Evolutionary conservation across 2,797 vertebrate genomes (phyloP), one percentile per base, ranked within the genome.

Genomic region (Perodicticus potto): DNA sequence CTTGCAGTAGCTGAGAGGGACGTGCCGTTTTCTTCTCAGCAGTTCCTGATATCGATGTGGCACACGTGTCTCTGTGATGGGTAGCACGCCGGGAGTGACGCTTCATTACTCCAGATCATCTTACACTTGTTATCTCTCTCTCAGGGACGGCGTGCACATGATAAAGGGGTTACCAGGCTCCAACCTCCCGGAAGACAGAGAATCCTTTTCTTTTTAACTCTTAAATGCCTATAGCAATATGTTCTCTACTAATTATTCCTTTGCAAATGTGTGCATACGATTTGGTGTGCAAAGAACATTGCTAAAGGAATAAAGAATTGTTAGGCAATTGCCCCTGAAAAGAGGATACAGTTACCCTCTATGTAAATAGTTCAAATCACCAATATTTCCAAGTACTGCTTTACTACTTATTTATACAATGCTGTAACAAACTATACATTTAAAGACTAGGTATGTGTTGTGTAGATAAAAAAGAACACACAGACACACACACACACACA

Each of bases 91-190:
- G 7, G 57, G 37, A 53, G 63, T 7, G 55, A 93, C 7, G 86
- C 45, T 84, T 86, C 89, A 82, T 86, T 96, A 86, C 27, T 34
- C 57, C 32, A n/a, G 78, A 57, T 94, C 59, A 57, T 81, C 86
- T 83, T 27, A 7, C 43, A 20, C 80, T 89, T 65, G 20, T 94
- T 90, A 19, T 55, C 65, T 45, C 34, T 93, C 49, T 40, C 55
- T 32, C 40, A 11, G 63, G 25, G 84, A 23, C 7, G 29, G 16
- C 40, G 14, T 37, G 5, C 20, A 40, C 37, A 59, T 12, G 55
- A 94, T 91, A 86, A 34, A 83, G 90, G 40, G 8, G 57, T 77
- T 89, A 91, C 72, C 32, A 40, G 65, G 27, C 11, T 25, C 37
- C 25, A 4, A 53, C 20, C 3, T 0, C 32, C 29, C 19, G 27